phyloP scores from a whole-genome alignment of 2,888 invertebrate species.

The Ernsta delagoae region DNA sequence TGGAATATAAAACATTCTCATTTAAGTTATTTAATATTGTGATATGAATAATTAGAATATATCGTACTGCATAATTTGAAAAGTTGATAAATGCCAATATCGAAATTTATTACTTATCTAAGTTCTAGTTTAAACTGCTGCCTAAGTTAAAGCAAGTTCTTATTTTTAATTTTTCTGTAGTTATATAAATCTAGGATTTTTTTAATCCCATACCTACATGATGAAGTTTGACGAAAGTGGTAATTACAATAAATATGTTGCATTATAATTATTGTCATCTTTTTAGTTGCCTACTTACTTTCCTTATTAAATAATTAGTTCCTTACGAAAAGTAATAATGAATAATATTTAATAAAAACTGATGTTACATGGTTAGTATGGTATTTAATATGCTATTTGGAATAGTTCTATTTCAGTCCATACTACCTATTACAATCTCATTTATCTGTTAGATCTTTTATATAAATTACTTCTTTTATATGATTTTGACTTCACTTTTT shows the following conservation, averaged over 20 bases:
- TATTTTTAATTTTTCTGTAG: slow-evolving; percentile 53
- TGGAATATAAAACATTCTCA: slow-evolving; percentile 40
- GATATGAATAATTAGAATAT: slow-evolving; percentile 51
- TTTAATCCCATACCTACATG: slow-evolving; percentile 60
- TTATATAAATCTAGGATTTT: slow-evolving; percentile 61
- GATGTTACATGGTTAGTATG: too few relatives aligned
- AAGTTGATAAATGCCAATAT: slow-evolving; percentile 45
- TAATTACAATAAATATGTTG: slow-evolving; percentile 74
- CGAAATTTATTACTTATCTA: slow-evolving; percentile 42
- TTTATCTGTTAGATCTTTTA: too few relatives aligned
- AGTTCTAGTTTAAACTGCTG: slow-evolving; percentile 35
- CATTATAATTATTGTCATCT: too few relatives aligned
- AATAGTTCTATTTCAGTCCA: too few relatives aligned
- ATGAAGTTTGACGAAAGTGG: slow-evolving; percentile 67
- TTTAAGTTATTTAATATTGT: slow-evolving; percentile 50
- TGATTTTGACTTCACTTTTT: too few relatives aligned
- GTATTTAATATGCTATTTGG: too few relatives aligned
- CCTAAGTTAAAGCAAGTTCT: slow-evolving; percentile 24
- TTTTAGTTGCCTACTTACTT: too few relatives aligned
- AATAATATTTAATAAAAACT: too few relatives aligned
- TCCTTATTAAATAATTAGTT: too few relatives aligned
- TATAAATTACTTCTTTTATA: too few relatives aligned
- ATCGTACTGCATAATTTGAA: slow-evolving; percentile 14
- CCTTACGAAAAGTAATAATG: too few relatives aligned
- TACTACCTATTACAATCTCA: too few relatives aligned